Percentiles rank a stretch among this genome's conserved stretches.
phyloP scores from a whole-genome alignment of 2,797 vertebrate genomes.

The Rhinogobio ventralis region DNA sequence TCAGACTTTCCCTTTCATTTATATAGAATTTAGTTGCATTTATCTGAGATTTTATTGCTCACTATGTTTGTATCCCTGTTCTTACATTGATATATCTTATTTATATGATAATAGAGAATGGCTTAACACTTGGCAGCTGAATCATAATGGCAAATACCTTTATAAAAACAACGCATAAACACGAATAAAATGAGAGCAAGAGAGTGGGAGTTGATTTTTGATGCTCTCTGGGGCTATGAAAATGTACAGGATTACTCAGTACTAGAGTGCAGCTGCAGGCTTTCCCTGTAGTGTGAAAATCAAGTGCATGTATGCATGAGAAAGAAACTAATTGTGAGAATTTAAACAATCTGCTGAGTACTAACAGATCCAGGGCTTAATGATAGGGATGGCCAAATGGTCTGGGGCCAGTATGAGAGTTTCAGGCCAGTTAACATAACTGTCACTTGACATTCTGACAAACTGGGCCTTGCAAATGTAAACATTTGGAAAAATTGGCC shows the following conservation, averaged over 20 bases:
- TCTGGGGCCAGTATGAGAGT: neutral
- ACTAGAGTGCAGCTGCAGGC: conserved; percentile 14
- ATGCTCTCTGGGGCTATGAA: conserved; percentile 6
- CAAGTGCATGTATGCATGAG: neutral
- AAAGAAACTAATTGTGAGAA: neutral
- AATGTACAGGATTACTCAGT: conserved; percentile 15
- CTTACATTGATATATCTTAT: conserved; percentile 15
- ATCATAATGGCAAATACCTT: conserved; percentile 31
- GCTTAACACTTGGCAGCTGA: conserved; percentile 24
- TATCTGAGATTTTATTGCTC: neutral
- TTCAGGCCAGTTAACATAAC: neutral
- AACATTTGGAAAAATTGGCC: neutral
- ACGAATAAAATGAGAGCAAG: neutral
- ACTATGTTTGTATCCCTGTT: neutral
- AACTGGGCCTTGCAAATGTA: neutral
- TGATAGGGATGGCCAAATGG: neutral
- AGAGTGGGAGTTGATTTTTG: conserved; percentile 20
- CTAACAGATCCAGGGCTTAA: neutral
- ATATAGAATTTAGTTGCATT: conserved; percentile 8
- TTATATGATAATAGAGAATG: conserved; percentile 30
- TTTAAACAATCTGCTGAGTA: conserved; percentile 15
- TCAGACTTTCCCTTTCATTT: neutral
- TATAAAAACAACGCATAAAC: conserved; percentile 9
- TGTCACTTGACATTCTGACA: neutral
- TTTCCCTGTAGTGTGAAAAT: conserved; percentile 7